These are phyloP conservation scores for Sceloporus undulatus DNA, from an alignment of 2,113 vertebrate species.

Conservation along the genomic window DNA sequence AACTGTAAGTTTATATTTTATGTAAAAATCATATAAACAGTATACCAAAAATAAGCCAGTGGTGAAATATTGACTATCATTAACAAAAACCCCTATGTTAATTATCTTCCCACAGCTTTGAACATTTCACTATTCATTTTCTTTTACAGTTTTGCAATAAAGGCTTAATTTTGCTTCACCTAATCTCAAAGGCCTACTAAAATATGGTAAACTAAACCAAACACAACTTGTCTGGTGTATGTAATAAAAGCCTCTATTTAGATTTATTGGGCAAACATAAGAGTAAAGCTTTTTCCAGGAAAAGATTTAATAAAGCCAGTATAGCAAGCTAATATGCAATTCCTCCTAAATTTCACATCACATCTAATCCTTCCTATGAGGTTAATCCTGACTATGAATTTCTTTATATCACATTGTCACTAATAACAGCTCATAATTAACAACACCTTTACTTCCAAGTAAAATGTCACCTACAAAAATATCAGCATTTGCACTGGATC, in stretches of 20 bases:
- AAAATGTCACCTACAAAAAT: not conserved
- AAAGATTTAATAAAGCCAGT: slow-evolving; percentile 49
- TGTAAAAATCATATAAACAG: not conserved
- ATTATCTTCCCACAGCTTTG: slow-evolving; percentile 25
- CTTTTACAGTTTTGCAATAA: slow-evolving; percentile 42
- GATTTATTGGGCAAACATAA: slow-evolving; percentile 49
- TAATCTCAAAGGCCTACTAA: slow-evolving; percentile 14
- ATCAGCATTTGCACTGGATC: not conserved
- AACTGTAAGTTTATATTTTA: not conserved
- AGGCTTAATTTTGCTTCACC: slow-evolving; percentile 40
- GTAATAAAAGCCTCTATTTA: slow-evolving; percentile 38
- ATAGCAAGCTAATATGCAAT: slow-evolving; percentile 28
- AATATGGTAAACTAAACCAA: slow-evolving; percentile 40
- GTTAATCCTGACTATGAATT: not conserved
- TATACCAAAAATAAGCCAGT: not conserved
- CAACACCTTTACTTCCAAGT: accelerated
- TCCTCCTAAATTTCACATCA: slow-evolving; percentile 45
- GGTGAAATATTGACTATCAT: slow-evolving; percentile 31
- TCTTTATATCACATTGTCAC: accelerated
- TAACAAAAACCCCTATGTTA: not conserved
- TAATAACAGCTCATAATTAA: slow-evolving; percentile 10
- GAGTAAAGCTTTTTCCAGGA: slow-evolving; percentile 37
- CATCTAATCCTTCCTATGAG: not conserved
- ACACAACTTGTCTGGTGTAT: slow-evolving; percentile 25
- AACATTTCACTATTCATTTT: slow-evolving; percentile 41